These are phyloP conservation scores for Trisateles emortualis DNA, from an alignment of 2,888 invertebrate genomes.

Conservation along the genomic window DNA sequence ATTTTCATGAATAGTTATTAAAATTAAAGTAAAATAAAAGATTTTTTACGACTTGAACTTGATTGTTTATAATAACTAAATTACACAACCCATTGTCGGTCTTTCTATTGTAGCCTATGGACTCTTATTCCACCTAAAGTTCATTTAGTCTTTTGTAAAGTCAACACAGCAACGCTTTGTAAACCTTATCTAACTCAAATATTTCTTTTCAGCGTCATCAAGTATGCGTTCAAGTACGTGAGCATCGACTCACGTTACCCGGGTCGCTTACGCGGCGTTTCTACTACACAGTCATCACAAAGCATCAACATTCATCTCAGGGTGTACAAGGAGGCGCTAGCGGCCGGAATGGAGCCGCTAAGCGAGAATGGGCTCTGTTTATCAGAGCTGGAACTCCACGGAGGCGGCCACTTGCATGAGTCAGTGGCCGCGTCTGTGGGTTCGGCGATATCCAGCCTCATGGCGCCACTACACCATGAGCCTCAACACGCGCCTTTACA, in stretches of 20 bases:
- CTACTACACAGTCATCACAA: slow-evolving; percentile 48
- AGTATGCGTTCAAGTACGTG: slow-evolving; percentile 46
- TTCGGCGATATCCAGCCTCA: slow-evolving; percentile 85
- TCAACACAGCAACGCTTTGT: neutral
- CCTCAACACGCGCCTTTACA: slow-evolving; percentile 86
- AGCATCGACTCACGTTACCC: slow-evolving; percentile 18
- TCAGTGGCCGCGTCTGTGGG: slow-evolving; percentile 84
- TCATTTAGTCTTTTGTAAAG: neutral
- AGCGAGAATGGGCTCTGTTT: slow-evolving; percentile 91
- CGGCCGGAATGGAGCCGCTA: slow-evolving; percentile 90
- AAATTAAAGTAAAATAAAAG: no score
- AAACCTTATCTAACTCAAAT: neutral
- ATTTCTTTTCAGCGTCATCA: slow-evolving; percentile 35
- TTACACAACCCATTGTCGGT: no score
- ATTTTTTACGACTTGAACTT: no score
- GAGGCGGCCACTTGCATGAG: slow-evolving; percentile 82
- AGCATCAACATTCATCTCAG: slow-evolving; percentile 85
- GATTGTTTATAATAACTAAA: no score
- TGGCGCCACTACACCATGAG: slow-evolving; percentile 85
- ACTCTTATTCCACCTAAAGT: no score
- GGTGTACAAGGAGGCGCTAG: slow-evolving; percentile 87
- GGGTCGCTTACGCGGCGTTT: slow-evolving; percentile 53
- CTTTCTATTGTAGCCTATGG: no score
- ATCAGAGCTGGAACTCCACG: slow-evolving; percentile 89
- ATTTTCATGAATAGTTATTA: no score